phyloP scores from a whole-genome alignment of 2,113 vertebrate species.

The Hoplias malabaricus region DNA sequence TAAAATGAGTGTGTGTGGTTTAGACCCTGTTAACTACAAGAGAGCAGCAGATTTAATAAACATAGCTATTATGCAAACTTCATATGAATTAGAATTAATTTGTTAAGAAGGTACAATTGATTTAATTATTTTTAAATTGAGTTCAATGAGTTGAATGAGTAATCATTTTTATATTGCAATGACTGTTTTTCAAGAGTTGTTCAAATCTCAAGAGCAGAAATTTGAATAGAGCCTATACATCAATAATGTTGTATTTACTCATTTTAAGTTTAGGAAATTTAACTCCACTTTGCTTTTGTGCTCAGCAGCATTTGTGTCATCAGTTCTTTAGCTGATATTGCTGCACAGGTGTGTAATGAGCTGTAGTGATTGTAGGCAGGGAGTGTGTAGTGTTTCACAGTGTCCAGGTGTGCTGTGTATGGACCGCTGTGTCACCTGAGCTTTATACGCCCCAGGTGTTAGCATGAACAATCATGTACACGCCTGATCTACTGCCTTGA shows the following conservation, averaged over 20 bases:
- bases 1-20: too few species aligned
- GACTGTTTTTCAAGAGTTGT: too few species aligned
- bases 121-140: too few species aligned
- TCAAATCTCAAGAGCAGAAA: too few species aligned
- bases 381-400: slow-evolving; percentile 19
- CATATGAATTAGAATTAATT: too few species aligned
- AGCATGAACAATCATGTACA: slow-evolving; percentile 21
- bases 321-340: slow-evolving; percentile 19
- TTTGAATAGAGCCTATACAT: too few species aligned
- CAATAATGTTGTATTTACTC: background rate
- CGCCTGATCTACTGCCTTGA: background rate
- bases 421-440: slow-evolving; percentile 17
- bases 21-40: too few species aligned
- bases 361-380: slow-evolving; percentile 28
- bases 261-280: background rate
- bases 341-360: slow-evolving; percentile 29
- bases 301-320: background rate
- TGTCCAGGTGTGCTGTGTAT: slow-evolving; percentile 44
- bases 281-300: background rate
- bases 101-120: too few species aligned
- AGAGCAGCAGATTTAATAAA: too few species aligned
- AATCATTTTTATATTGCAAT: too few species aligned
- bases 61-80: too few species aligned
- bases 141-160: too few species aligned
- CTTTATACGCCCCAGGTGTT: slow-evolving; percentile 32